These are phyloP conservation scores for Dolichotis patagonum DNA, from an alignment of 2,113 vertebrate genomes.

Conservation along the genomic window DNA sequence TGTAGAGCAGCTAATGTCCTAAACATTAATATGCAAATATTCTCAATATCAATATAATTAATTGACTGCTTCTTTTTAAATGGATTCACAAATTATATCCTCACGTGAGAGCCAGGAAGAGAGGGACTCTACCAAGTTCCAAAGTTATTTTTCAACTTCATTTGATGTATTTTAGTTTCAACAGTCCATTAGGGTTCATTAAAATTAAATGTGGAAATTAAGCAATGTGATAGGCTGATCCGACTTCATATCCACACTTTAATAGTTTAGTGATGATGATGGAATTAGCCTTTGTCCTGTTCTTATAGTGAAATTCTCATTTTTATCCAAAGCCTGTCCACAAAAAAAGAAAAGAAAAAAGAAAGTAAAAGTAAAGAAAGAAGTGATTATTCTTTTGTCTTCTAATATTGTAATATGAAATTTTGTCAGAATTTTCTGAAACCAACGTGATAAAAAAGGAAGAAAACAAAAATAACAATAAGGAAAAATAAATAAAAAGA, in stretches of 20 bases:
- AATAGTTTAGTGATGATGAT: neutral
- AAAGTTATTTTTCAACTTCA: conserved; percentile 60
- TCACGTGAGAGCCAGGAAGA: neutral
- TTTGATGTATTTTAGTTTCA: conserved; percentile 46
- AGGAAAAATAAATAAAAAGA: neutral
- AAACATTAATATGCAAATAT: conserved; percentile 26
- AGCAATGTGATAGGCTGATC: neutral
- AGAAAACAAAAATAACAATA: neutral
- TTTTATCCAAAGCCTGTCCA: neutral
- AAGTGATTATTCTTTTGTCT: neutral
- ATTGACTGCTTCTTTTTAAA: conserved; percentile 36
- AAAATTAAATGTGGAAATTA: conserved; percentile 67
- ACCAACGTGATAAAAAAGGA: neutral
- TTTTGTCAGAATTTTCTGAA: conserved; percentile 15
- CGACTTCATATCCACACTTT: neutral
- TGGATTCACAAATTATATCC: conserved; percentile 30
- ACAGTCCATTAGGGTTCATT: conserved; percentile 14
- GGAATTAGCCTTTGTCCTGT: neutral
- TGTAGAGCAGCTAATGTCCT: conserved; percentile 7
- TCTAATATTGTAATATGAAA: neutral
- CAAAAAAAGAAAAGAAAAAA: too few species aligned
- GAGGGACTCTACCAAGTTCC: neutral
- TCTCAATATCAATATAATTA: conserved; percentile 51
- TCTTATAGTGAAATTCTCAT: neutral
- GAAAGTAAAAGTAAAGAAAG: neutral